These are phyloP conservation scores for Sus cebifrons DNA, from an alignment of 2,797 vertebrate genomes.

Conservation along the genomic window DNA sequence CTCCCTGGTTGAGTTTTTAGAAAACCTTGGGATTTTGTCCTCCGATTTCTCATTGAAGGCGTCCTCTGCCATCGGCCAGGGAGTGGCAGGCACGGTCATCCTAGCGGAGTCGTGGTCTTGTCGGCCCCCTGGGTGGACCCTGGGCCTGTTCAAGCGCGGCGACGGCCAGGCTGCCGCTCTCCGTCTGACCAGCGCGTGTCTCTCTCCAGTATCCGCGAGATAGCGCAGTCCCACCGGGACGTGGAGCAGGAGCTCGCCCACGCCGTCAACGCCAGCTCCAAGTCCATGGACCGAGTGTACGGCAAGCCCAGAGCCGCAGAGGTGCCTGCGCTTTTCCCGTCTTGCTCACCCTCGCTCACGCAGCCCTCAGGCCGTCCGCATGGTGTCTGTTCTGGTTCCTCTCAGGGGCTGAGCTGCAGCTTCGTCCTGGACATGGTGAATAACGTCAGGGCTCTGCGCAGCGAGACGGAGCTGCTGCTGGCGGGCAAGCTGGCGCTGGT, in stretches of 20 bases:
- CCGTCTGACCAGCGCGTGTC: background rate
- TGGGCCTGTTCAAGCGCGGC: rapidly evolving
- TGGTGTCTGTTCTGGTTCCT: slow-evolving; percentile 65
- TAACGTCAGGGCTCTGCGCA: slow-evolving; percentile 96
- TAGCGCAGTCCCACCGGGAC: slow-evolving; percentile 95
- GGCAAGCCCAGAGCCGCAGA: slow-evolving; percentile 93
- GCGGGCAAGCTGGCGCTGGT: slow-evolving; percentile 97
- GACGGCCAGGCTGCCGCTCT: rapidly evolving
- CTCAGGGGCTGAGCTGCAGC: slow-evolving; percentile 93
- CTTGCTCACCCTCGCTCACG: background rate
- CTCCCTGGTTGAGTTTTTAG: background rate
- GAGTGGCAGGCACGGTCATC: too few relatives aligned
- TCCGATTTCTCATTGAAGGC: background rate
- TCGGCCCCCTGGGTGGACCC: background rate
- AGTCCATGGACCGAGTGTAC: slow-evolving; percentile 97
- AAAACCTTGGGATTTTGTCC: background rate
- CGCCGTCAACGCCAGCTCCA: slow-evolving; percentile 98
- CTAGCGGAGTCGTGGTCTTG: background rate
- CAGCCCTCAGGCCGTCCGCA: slow-evolving; percentile 38
- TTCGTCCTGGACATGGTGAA: slow-evolving; percentile 96
- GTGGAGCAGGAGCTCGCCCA: slow-evolving; percentile 99
- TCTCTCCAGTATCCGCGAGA: slow-evolving; percentile 94
- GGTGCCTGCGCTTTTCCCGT: slow-evolving; percentile 88
- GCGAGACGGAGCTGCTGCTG: slow-evolving; percentile 97
- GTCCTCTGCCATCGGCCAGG: background rate